These are phyloP conservation scores for Toxotes jaculatrix DNA, from an alignment of 2,113 vertebrate species.

Conservation along the genomic window DNA sequence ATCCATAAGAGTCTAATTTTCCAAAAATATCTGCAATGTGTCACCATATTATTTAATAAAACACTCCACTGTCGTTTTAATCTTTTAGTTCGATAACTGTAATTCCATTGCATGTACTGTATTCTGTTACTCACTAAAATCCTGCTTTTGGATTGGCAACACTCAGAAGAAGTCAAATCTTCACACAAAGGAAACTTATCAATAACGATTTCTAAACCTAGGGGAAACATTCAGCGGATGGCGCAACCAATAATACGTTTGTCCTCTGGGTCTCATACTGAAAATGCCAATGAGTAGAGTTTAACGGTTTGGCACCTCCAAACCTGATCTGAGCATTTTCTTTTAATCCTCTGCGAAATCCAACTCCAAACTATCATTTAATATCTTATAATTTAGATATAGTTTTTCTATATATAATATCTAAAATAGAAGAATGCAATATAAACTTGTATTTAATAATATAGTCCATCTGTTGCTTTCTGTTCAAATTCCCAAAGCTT, in stretches of 20 bases:
- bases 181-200: constrained; percentile 47
- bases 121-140: background rate
- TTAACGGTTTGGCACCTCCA: background rate
- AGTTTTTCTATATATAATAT: constrained; percentile 54
- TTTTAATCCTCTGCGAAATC: constrained; percentile 33
- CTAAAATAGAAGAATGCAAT: constrained; percentile 71
- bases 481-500: constrained; percentile 44
- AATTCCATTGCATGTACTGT: background rate
- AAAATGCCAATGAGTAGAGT: constrained; percentile 5
- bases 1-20: background rate
- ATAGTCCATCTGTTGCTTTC: constrained; percentile 46
- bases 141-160: constrained; percentile 7
- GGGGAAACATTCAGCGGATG: constrained; percentile 34
- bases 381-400: constrained; percentile 59
- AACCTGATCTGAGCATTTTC: constrained; percentile 15
- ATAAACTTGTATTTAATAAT: constrained; percentile 57
- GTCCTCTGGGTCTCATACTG: background rate
- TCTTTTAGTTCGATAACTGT: background rate
- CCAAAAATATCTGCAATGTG: background rate
- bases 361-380: constrained; percentile 37
- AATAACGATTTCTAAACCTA: constrained; percentile 1
- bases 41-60: background rate
- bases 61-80: background rate
- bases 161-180: constrained; percentile 13
- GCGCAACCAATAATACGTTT: constrained; percentile 14